A percentile compares a stretch with the other conserved stretches of the same genome.
These are phyloP conservation scores for Cyclopterus lumpus DNA, from an alignment of 2,797 vertebrate genomes.

Conservation along the genomic window DNA sequence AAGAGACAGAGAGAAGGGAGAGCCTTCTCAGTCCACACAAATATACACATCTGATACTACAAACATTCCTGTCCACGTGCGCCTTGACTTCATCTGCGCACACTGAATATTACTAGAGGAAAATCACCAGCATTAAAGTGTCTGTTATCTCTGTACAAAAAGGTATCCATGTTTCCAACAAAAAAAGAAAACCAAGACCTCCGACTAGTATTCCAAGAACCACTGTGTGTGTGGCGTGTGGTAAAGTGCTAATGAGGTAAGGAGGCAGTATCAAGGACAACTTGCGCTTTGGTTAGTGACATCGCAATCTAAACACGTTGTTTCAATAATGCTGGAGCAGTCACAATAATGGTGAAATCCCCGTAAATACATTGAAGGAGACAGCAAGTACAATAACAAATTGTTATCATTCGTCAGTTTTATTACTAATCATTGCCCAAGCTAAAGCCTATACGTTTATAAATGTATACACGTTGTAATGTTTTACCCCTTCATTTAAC, in stretches of 20 bases:
- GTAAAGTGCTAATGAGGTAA: constrained; percentile 10
- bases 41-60: constrained; percentile 36
- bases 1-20: neutral
- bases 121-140: constrained; percentile 5
- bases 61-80: constrained; percentile 3
- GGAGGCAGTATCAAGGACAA: neutral
- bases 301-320: constrained; percentile 1
- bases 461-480: neutral
- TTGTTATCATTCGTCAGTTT: neutral
- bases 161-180: constrained; percentile 3
- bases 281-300: neutral
- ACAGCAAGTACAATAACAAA: neutral
- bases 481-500: neutral
- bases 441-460: neutral
- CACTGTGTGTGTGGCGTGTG: neutral
- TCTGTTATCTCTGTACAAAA: constrained; percentile 1
- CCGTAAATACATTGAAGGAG: neutral
- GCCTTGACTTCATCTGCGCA: constrained; percentile 8
- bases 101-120: neutral
- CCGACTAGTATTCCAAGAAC: constrained; percentile 42
- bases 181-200: constrained; percentile 12
- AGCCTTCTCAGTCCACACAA: constrained; percentile 13
- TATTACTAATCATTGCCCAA: neutral
- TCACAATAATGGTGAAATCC: neutral
- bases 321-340: neutral